Conservation (phyloP, 2,797 vertebrate genomes). For the Platalea minor region DNA sequence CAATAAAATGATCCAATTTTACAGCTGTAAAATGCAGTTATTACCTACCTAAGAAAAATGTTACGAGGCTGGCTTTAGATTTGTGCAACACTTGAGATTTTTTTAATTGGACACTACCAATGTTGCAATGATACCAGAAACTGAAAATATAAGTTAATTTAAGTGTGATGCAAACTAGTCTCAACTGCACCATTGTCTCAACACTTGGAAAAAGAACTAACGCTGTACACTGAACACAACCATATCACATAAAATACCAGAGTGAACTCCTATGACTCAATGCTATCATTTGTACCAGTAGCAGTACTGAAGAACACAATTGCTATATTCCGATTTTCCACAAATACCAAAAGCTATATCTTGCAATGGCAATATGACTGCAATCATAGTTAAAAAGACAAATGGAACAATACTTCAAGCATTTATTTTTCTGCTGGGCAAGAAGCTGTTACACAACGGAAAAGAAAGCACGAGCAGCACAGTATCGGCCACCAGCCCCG, state of each 20-base stretch:
- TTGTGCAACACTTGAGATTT: neutral
- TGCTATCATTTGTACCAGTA: neutral
- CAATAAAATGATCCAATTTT: neutral
- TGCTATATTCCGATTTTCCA: conserved; percentile 48
- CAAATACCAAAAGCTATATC: conserved; percentile 38
- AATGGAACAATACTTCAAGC: conserved; percentile 30
- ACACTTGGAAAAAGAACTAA: neutral
- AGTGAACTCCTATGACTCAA: neutral
- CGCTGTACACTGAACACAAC: neutral
- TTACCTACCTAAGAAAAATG: neutral
- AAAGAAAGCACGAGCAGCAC: neutral
- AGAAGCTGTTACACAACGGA: neutral
- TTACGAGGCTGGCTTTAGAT: neutral
- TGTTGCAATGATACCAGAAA: neutral
- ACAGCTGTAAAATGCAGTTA: neutral
- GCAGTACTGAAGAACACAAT: neutral
- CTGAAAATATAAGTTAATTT: neutral
- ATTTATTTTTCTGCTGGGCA: neutral
- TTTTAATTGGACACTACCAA: neutral
- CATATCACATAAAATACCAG: neutral
- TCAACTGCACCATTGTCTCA: neutral
- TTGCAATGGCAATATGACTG: conserved; percentile 64
- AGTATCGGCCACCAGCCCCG: neutral
- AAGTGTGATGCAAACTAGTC: neutral
- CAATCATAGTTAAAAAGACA: conserved; percentile 33